A percentile compares a stretch with the other conserved stretches of the same genome.
Conservation (phyloP, 2,797 vertebrate genomes). For the Sarcoramphus papa region DNA sequence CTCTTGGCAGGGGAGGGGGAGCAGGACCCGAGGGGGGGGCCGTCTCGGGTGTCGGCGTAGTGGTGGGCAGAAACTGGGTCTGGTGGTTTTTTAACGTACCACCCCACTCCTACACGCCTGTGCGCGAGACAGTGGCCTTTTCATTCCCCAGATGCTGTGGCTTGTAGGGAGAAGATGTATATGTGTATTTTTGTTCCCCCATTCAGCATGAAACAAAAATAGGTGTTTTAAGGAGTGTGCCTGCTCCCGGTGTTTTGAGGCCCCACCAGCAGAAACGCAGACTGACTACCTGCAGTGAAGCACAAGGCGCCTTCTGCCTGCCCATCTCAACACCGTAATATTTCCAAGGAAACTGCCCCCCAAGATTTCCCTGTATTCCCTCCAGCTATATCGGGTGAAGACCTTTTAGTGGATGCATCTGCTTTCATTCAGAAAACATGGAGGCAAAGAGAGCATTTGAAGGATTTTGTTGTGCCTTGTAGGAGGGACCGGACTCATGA, state of each 20-base stretch:
- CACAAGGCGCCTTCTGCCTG: background rate
- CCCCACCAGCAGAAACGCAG: background rate
- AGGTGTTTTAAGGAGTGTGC: background rate
- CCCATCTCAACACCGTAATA: fast-evolving
- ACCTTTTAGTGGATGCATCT: background rate
- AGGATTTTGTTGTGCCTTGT: background rate
- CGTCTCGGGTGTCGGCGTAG: fast-evolving
- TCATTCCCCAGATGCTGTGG: background rate
- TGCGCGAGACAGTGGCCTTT: background rate
- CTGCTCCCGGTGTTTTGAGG: background rate
- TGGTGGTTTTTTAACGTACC: background rate
- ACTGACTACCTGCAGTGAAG: too few species aligned
- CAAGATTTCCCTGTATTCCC: background rate
- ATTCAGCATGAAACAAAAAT: background rate
- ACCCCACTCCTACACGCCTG: too few species aligned
- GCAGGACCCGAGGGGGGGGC: too few species aligned
- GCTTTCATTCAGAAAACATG: fast-evolving
- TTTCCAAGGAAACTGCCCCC: background rate
- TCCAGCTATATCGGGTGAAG: background rate
- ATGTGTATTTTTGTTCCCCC: background rate
- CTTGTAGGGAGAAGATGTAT: background rate
- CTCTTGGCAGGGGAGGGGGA: too few species aligned
- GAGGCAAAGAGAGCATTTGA: background rate
- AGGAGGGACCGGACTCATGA: background rate
- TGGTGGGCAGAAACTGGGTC: background rate